These are phyloP conservation scores for Masnerella sp. DNA, from an alignment of 2,888 invertebrate genomes.

Conservation along the genomic window DNA sequence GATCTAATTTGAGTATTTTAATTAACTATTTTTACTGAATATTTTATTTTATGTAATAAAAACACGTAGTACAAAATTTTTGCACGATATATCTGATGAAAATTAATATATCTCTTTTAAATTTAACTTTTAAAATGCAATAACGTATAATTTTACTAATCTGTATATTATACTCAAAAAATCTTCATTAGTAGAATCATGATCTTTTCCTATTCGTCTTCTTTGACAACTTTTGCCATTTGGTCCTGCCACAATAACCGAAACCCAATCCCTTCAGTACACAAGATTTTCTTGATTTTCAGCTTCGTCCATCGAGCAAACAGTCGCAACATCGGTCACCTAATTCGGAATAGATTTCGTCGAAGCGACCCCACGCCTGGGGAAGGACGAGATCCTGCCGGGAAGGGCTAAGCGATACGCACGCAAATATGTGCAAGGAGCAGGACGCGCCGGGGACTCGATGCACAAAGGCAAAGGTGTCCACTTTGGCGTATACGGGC, in stretches of 20 bases:
- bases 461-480: slow-evolving; percentile 51
- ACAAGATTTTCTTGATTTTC: slow-evolving; percentile 10
- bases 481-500: slow-evolving; percentile 35
- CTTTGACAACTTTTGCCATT: not conserved
- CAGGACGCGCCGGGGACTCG: slow-evolving; percentile 24
- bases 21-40: too few relatives aligned
- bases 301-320: slow-evolving; percentile 1
- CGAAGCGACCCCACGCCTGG: slow-evolving; percentile 1
- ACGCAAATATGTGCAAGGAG: slow-evolving; percentile 41
- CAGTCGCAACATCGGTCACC: slow-evolving; percentile 22
- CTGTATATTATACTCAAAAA: too few relatives aligned
- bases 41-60: too few relatives aligned
- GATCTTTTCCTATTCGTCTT: too few relatives aligned
- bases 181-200: too few relatives aligned
- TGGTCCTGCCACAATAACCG: not conserved
- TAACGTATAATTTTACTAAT: too few relatives aligned
- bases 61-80: too few relatives aligned
- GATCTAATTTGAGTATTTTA: too few relatives aligned
- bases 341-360: slow-evolving; percentile 26
- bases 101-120: too few relatives aligned
- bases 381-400: slow-evolving; percentile 18
- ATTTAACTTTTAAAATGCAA: too few relatives aligned
- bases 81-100: too few relatives aligned
- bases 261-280: not conserved
- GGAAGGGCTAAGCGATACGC: slow-evolving; percentile 32